Evolutionary conservation across 2,113 vertebrate species (phyloP).

Genomic region (Channa maculata): DNA sequence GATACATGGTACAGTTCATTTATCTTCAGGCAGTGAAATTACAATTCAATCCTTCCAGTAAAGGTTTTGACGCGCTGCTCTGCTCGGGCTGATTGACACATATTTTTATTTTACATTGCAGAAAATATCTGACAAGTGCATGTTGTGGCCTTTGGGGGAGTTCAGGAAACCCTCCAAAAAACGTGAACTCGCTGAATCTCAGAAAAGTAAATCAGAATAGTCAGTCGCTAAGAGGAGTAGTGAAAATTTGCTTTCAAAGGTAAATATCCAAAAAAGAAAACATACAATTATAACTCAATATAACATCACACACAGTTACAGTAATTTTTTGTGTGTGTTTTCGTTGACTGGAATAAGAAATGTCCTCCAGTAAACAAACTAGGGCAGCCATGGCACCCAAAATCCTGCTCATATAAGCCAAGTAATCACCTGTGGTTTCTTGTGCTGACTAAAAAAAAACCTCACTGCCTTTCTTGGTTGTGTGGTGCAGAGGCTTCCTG

Average conservation of each 20-base stretch:
- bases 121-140: conserved; percentile 1
- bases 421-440: conserved; percentile 67
- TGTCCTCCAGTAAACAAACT: conserved; percentile 28
- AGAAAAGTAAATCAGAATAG: conserved; percentile 26
- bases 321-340: conserved; percentile 17
- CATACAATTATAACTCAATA: conserved; percentile 29
- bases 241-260: conserved; percentile 19
- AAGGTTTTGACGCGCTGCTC: conserved; percentile 47
- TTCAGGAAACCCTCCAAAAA: conserved; percentile 29
- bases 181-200: conserved; percentile 1
- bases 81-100: conserved; percentile 31
- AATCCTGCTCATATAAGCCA: conserved; percentile 47
- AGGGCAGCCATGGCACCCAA: conserved; percentile 39
- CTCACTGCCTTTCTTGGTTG: conserved; percentile 52
- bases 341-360: conserved; percentile 36
- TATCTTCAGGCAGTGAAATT: conserved; percentile 61
- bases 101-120: conserved; percentile 29
- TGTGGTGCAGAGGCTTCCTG: conserved; percentile 68
- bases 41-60: conserved; percentile 36
- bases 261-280: conserved; percentile 29
- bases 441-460: conserved; percentile 53
- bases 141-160: conserved; percentile 6
- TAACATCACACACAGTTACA: conserved; percentile 21
- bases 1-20: conserved; percentile 54
- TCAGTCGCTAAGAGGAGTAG: not conserved